Conservation (phyloP, 1,140 invertebrate genomes). For the Branchinecta lindahli region DNA sequence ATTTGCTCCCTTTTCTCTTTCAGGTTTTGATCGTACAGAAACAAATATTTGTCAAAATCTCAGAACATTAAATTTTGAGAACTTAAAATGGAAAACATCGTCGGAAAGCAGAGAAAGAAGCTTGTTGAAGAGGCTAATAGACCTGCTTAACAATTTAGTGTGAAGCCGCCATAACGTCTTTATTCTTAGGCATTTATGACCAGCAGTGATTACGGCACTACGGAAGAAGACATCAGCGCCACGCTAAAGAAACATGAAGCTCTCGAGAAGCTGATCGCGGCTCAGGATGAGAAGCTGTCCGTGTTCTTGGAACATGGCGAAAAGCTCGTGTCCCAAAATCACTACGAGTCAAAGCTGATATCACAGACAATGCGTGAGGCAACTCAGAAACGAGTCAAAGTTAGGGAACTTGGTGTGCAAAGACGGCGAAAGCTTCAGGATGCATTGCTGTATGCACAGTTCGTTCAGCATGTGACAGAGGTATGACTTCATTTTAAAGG, state of each 20-base stretch:
- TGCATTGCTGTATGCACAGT: conserved; percentile 68
- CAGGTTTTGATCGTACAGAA: no score
- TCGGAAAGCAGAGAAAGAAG: no score
- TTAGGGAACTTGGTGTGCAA: conserved; percentile 46
- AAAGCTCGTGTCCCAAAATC: conserved; percentile 75
- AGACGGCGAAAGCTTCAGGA: conserved; percentile 54
- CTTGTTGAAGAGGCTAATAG: no score
- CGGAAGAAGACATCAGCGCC: conserved; percentile 68
- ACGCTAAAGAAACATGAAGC: conserved; percentile 80
- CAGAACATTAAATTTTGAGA: no score
- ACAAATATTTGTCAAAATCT: no score
- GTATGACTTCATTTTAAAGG: conserved; percentile 26
- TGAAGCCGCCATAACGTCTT: no score
- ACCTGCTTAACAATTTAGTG: no score
- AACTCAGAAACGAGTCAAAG: conserved; percentile 48
- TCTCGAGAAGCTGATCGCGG: conserved; percentile 66
- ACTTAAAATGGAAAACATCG: no score
- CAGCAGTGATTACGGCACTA: conserved; percentile 31
- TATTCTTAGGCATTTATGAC: conserved; percentile 19
- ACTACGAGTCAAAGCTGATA: conserved; percentile 52
- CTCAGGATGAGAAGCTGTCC: conserved; percentile 72
- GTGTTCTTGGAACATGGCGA: conserved; percentile 68
- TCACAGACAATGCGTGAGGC: conserved; percentile 48
- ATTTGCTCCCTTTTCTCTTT: no score
- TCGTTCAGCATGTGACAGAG: conserved; percentile 73